phyloP scores from a whole-genome alignment of 30 jellyfish, hydroid and myxozoan genomes.

The Sanderia malayensis region DNA sequence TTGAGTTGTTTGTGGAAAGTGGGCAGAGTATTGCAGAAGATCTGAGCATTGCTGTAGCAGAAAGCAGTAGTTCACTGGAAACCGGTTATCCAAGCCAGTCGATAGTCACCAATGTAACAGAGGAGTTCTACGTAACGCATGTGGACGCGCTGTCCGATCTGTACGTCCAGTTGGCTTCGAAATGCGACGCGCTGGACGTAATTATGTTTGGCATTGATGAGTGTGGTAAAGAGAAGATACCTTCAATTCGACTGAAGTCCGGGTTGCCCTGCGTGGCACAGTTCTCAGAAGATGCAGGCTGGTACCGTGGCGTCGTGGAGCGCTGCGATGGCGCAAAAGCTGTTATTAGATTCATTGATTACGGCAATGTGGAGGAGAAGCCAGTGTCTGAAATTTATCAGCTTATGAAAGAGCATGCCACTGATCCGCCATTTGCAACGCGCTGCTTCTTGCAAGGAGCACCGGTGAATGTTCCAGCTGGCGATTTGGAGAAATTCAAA shows the following conservation, averaged over 20 bases:
- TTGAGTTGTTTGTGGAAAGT: slow-evolving; percentile 39
- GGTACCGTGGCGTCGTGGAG: slow-evolving; percentile 42
- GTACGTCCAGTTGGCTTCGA: slow-evolving; percentile 19
- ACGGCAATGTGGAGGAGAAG: slow-evolving; percentile 37
- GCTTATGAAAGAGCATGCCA: slow-evolving; percentile 2
- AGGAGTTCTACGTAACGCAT: slow-evolving; percentile 23
- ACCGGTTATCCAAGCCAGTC: neutral
- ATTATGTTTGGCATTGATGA: slow-evolving; percentile 7
- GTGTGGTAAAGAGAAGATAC: neutral
- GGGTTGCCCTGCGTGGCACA: slow-evolving; percentile 39
- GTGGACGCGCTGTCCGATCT: slow-evolving; percentile 21
- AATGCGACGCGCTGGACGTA: slow-evolving; percentile 18
- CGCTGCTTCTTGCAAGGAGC: slow-evolving; percentile 21
- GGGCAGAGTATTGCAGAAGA: slow-evolving; percentile 1
- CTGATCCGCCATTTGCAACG: slow-evolving; percentile 15
- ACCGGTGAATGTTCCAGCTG: neutral
- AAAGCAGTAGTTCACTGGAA: neutral
- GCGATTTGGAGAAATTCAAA: slow-evolving; percentile 11
- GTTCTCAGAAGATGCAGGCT: slow-evolving; percentile 38
- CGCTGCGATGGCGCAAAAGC: slow-evolving; percentile 5
- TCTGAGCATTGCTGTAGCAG: neutral
- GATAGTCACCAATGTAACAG: neutral
- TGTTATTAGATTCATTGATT: slow-evolving; percentile 30
- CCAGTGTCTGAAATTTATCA: slow-evolving; percentile 12
- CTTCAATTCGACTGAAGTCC: neutral